Base-by-base conservation (phyloP, 2,113 vertebrate genomes). In the Ictalurus punctatus region DNA sequence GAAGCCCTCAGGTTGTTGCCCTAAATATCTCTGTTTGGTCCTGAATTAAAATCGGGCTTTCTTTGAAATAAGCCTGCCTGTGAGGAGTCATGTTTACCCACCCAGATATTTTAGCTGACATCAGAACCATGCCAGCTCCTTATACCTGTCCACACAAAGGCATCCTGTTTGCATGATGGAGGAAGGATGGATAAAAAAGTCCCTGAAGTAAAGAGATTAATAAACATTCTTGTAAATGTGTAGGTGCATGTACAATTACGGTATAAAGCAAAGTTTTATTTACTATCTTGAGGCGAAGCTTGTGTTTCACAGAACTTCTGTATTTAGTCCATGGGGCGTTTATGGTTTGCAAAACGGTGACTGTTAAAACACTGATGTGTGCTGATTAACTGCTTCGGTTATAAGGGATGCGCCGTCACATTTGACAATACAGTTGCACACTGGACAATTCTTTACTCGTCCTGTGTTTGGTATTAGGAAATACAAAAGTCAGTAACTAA, bases 1-100 rank as follows among this genome's bases (percentile, higher is more conserved):
- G 79, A 88, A 91, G 91, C 89, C 88, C 90, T 90, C 86, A 87
- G 91, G 89, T 91, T 80, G 84, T 86, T 90, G 87, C 91, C 90
- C 74, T 88, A 85, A 89, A 91, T 90, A 87, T 92, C 73, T 90
- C 44, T 86, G 82, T 89, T 92, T 90, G 88, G 90, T 87, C 89
- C 81, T 40, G 82, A 90, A 90, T 90, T 92, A 90, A 86, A 83
- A 86, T 65, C 14, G 21, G 89, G 82, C 88, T 89, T 89, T 91
- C 86, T 89, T 84, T 86, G 86, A 89, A 92, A 88, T 85, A 87
- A 40, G 76, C 89, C 81, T 8, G n/a, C 63, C 67, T 9, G 78
- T 67, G 61, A 63, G 67, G 27, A 27, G 73, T 67, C 58, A 85
- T 91, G 90, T 91, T 91, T 93, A 92, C 87, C 83, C n/a, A 48